These are phyloP conservation scores for Raillietiella orientalis DNA, from an alignment of 2,888 invertebrate genomes.

Conservation along the genomic window DNA sequence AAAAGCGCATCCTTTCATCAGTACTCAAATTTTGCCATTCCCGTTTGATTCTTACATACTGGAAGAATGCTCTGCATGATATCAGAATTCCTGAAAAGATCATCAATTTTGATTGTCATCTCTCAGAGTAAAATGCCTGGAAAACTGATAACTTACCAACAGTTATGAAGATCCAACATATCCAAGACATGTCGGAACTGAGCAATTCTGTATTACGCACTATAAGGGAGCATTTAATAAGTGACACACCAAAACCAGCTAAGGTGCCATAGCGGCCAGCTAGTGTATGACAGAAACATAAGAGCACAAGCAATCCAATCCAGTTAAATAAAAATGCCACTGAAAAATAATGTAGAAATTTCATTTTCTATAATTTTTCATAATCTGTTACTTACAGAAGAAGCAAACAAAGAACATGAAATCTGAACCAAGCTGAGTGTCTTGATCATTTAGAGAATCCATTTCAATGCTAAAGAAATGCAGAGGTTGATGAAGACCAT, in stretches of 20 bases:
- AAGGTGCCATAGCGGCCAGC: constrained; percentile 72
- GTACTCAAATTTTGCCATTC: constrained; percentile 56
- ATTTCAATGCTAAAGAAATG: constrained; percentile 20
- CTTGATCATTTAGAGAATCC: constrained; percentile 36
- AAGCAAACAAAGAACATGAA: constrained; percentile 77
- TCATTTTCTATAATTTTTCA: too few species aligned
- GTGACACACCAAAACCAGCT: constrained; percentile 64
- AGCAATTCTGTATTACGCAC: constrained; percentile 63
- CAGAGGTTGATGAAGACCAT: not conserved
- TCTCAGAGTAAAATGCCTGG: constrained; percentile 2
- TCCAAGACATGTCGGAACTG: constrained; percentile 58
- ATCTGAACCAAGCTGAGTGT: constrained; percentile 57
- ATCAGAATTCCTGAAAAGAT: constrained; percentile 34
- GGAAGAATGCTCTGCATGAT: constrained; percentile 52
- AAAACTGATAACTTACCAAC: constrained; percentile 34
- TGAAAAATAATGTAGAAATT: constrained; percentile 13
- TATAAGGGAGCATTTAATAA: constrained; percentile 81
- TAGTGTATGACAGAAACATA: constrained; percentile 80
- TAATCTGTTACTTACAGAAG: constrained; percentile 36
- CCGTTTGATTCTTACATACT: constrained; percentile 58
- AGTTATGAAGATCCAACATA: constrained; percentile 73
- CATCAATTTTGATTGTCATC: constrained; percentile 2
- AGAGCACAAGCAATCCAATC: constrained; percentile 65
- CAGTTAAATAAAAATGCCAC: constrained; percentile 86
- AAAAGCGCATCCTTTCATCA: too few species aligned